phyloP scores from a whole-genome alignment of 2,113 vertebrate species.

The Myanophis thanlyinensis region DNA sequence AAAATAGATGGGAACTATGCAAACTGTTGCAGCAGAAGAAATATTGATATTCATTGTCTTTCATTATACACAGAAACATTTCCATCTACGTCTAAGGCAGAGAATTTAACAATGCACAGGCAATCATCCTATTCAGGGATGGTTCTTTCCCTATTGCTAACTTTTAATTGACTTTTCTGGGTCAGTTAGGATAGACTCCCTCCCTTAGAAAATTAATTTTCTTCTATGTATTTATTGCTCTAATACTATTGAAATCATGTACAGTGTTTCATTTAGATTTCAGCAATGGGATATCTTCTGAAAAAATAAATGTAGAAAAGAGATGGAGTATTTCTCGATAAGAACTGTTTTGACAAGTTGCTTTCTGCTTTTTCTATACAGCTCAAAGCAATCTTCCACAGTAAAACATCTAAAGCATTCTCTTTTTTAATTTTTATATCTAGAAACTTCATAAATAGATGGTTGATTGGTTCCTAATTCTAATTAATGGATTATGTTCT shows the following conservation, averaged over 20 bases:
- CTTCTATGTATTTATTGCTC: background rate
- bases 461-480: background rate
- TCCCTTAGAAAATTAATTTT: background rate
- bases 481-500: background rate
- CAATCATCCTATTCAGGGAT: background rate
- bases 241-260: background rate
- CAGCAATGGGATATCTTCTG: background rate
- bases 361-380: background rate
- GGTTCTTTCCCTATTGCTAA: background rate
- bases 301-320: background rate
- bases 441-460: background rate
- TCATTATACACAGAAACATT: background rate
- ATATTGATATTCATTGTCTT: background rate
- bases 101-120: background rate
- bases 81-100: background rate
- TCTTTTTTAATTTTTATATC: background rate
- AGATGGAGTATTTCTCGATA: background rate
- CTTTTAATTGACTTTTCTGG: background rate
- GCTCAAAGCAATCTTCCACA: background rate
- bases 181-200: background rate
- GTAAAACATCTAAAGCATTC: background rate
- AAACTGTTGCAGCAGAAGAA: background rate
- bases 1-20: background rate
- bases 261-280: background rate
- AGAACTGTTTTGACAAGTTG: background rate